Base-by-base conservation (phyloP, 1,140 invertebrate genomes). In the Zaprionus ornatus region DNA sequence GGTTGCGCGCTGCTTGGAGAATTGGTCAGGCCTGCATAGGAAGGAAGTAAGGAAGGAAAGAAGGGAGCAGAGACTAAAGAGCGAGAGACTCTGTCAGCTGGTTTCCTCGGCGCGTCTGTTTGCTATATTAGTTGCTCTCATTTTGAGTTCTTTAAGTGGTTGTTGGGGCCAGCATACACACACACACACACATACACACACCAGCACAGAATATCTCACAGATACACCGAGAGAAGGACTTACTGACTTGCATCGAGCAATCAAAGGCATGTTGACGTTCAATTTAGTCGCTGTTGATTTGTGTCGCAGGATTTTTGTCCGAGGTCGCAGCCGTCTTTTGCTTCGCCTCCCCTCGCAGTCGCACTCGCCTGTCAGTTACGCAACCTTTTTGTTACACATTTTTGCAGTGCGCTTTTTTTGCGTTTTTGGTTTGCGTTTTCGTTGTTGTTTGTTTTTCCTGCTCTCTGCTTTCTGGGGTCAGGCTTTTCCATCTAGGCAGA, bases 201-300 rank as follows among this genome's bases (percentile, higher is more conserved):
- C 42, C 23, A 32, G 27, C n/a, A 42, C 35, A 66, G 21, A 35
- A 3, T 17, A 40, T 56, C 35, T 59, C 50, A 67, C 56, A 60
- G n/a, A 57, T 25, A 60, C 17, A 21, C 12, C 12, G 35, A 42
- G 35, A 37, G 57, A 56, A 23, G 50, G 52, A 54, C 50, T 57
- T 67, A 68, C 73, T 61, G 64, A 72, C 64, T 67, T 70, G 52
- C 68, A 63, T 60, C 50, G 57, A 79, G 79, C 83, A 86, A 86
- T 86, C 82, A 87, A 87, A 86, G 80, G 71, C 77, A 87, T 87
- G 83, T 86, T 86, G 83, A 87, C 83, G 83, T 87, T 82, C 83
- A 86, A 86, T 86, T 86, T 87, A 66, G 83, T 60, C 66, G 83
- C 80, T 80, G 83, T 82, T 86, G 83, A 87, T 86, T 86, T 87